Evolutionary conservation across 2,113 vertebrate genomes (phyloP).

Genomic region (Sturnira hondurensis): DNA sequence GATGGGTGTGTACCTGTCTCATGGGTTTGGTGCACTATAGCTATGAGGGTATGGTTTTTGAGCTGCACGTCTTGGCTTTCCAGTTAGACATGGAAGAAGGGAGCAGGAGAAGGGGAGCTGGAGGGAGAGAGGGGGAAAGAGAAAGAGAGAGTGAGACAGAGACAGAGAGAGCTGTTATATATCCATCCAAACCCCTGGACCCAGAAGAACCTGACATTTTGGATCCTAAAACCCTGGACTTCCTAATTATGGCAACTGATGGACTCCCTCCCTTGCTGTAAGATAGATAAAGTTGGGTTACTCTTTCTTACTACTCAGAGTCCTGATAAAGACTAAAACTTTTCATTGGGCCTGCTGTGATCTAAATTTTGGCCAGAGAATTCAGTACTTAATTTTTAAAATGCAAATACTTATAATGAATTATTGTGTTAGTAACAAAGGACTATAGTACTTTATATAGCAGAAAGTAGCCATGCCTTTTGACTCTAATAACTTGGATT

Average conservation of each 20-base stretch:
- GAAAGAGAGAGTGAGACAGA: not conserved
- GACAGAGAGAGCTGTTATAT: too few relatives aligned
- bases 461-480: not conserved
- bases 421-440: not conserved
- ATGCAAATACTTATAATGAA: not conserved
- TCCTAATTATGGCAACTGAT: not conserved
- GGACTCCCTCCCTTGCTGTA: not conserved
- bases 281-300: not conserved
- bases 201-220: not conserved
- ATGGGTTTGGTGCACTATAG: not conserved
- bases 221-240: not conserved
- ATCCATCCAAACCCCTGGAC: not conserved
- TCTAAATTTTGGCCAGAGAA: not conserved
- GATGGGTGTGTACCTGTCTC: not conserved
- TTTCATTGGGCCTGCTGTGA: not conserved
- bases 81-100: not conserved
- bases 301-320: not conserved
- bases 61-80: not conserved
- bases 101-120: too few relatives aligned
- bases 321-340: not conserved
- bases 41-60: not conserved
- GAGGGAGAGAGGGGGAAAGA: rapidly evolving
- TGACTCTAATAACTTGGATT: not conserved
- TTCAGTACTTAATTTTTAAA: not conserved
- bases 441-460: not conserved